Percentiles rank a stretch among this genome's conserved stretches.
Evolutionary conservation across 2,888 invertebrate species (phyloP).

Genomic region (Mycalesis mineus): DNA sequence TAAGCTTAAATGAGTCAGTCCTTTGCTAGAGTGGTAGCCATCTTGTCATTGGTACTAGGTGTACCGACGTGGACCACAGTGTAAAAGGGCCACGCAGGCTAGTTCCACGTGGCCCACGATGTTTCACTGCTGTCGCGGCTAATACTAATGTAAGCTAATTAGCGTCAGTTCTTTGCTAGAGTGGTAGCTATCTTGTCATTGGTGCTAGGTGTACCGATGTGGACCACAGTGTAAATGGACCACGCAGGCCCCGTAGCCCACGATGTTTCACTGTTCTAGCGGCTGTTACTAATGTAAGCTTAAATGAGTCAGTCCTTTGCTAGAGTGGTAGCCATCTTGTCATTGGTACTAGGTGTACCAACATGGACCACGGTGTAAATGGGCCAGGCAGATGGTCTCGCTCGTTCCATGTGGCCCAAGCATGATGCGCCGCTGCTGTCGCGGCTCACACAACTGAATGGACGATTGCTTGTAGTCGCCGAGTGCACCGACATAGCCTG

Average conservation of each 20-base stretch:
- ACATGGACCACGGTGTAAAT: conserved; percentile 49
- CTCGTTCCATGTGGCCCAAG: conserved; percentile 49
- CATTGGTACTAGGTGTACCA: conserved; percentile 53
- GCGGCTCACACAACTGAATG: conserved; percentile 33
- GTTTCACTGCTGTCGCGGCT: conserved; percentile 41
- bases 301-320: conserved; percentile 45
- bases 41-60: conserved; percentile 45
- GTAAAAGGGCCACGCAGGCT: conserved; percentile 51
- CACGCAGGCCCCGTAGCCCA: conserved; percentile 41
- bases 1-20: too few species aligned
- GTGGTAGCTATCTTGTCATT: conserved; percentile 44
- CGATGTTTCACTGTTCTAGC: conserved; percentile 42
- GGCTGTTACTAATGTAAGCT: too few species aligned
- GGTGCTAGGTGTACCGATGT: conserved; percentile 56
- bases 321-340: conserved; percentile 44
- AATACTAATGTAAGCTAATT: conserved; percentile 32
- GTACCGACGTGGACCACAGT: conserved; percentile 57
- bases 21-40: conserved; percentile 50
- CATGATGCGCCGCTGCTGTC: conserved; percentile 49
- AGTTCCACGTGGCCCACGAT: conserved; percentile 53
- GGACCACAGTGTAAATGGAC: conserved; percentile 53
- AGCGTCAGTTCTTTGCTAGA: conserved; percentile 48
- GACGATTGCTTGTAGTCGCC: conserved; percentile 42
- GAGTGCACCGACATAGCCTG: conserved; percentile 69
- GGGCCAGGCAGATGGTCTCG: conserved; percentile 49